Evolutionary conservation across 92 coral and sea anemone genomes (phyloP), one percentile per base, ranked within the genome.

Genomic region (Virgularia gustaviana): DNA sequence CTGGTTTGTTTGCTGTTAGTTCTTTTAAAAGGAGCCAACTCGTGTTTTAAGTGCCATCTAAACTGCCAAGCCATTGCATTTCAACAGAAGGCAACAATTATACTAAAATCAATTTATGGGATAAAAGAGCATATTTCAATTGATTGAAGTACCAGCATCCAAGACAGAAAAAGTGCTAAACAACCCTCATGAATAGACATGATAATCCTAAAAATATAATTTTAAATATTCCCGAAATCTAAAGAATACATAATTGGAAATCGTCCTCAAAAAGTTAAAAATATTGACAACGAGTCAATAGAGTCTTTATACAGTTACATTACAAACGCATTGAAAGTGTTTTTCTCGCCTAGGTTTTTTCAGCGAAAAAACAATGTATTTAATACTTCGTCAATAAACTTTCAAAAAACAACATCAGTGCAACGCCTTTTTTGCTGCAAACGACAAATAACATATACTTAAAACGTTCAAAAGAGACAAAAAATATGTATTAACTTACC

Each of bases 1-100:
- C 58, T 7, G 58, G 58, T 51, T 51, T 51, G 58, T 51, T 8
- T 51, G 58, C 58, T 8, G 25, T 7, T 18, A 51, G 25, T 23
- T 51, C 58, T 22, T 18, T 51, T 22, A 51, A 18, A 6, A 51
- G 22, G n/a, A 6, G 10, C 58, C 7, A 9, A 7, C 22, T 51
- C 58, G 25, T 51, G 58, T 51, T 51, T 18, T 11, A 51, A 51
- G 22, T 51, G 58, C 58, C 58, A 51, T 51, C 58, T 51, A 18
- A 51, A 51, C 58, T 51, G 58, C n/a, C n/a, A n/a, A 41, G 47
- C 9, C 47, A 41, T 41, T 9, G 47, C n/a, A n/a, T 41, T 41
- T 41, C 47, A 9, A n/a, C 47, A 41, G n/a, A 41, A 41, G n/a
- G 47, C 9, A 41, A 41, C n/a, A 41, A 41, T 41, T 9, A 9